Conservation (phyloP, 2,888 invertebrate genomes). For the Latheticus oryzae region DNA sequence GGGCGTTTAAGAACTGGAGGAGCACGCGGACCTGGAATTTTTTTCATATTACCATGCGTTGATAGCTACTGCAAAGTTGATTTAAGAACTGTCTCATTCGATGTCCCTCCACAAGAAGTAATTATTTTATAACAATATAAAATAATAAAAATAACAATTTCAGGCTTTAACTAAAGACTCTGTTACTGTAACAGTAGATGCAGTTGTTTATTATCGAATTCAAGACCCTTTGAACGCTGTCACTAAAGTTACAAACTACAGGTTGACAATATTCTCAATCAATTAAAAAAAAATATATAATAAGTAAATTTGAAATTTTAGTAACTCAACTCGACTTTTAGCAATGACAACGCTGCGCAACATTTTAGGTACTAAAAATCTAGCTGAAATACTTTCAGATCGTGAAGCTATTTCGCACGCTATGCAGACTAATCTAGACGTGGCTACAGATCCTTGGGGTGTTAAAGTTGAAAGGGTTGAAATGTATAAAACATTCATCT, state of each 20-base stretch:
- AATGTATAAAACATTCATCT: constrained; percentile 74
- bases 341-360: constrained; percentile 90
- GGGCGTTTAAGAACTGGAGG: constrained; percentile 82
- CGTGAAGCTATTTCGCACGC: constrained; percentile 90
- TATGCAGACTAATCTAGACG: constrained; percentile 88
- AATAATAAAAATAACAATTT: constrained; percentile 47
- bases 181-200: constrained; percentile 94
- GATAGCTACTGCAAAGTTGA: constrained; percentile 94
- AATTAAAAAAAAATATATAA: background rate
- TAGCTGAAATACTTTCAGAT: constrained; percentile 92
- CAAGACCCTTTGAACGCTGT: constrained; percentile 83
- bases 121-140: no score
- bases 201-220: constrained; percentile 86
- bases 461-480: constrained; percentile 95
- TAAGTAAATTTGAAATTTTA: constrained; percentile 55
- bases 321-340: constrained; percentile 83
- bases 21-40: constrained; percentile 88
- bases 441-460: constrained; percentile 93
- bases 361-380: constrained; percentile 90
- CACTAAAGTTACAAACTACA: constrained; percentile 80
- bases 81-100: constrained; percentile 92
- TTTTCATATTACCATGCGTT: constrained; percentile 94
- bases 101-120: constrained; percentile 97
- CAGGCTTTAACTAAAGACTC: constrained; percentile 92
- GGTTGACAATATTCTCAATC: constrained; percentile 66